Evolutionary conservation across 2,797 vertebrate species (phyloP).

Genomic region (Gouania willdenowi): DNA sequence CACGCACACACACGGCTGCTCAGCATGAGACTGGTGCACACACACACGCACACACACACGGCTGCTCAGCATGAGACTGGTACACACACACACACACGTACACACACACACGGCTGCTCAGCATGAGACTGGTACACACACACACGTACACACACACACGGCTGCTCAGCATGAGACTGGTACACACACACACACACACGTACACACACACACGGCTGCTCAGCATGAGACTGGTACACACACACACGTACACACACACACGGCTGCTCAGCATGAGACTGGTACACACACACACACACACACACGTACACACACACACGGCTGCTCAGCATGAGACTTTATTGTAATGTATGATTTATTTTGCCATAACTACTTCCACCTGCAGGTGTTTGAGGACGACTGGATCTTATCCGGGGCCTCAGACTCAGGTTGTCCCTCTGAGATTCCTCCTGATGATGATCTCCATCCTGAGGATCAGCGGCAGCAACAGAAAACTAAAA

Average conservation of each 20-base stretch:
- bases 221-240: constrained; percentile 80
- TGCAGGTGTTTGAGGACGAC: constrained; percentile 79
- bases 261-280: no score
- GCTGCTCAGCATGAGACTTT: no score
- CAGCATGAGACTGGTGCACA: no score
- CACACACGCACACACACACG: constrained; percentile 72
- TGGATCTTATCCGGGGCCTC: constrained; percentile 53
- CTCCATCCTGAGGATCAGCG: not conserved
- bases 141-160: no score
- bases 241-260: constrained; percentile 2
- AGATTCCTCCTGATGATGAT: constrained; percentile 30
- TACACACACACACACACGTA: constrained; percentile 33
- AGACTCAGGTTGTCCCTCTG: constrained; percentile 72
- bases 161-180: no score
- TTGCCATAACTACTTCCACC: not conserved
- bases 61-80: constrained; percentile 83
- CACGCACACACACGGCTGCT: no score
- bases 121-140: no score
- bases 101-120: constrained; percentile 1
- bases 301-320: no score
- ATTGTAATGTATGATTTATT: no score
- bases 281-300: no score
- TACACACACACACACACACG: no score
- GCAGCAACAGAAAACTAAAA: no score
- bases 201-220: constrained; percentile 77